A percentile compares a stretch with the other conserved stretches of the same genome.
These are phyloP conservation scores for Cisticola juncidis DNA, from an alignment of 2,113 vertebrate genomes.

Conservation along the genomic window DNA sequence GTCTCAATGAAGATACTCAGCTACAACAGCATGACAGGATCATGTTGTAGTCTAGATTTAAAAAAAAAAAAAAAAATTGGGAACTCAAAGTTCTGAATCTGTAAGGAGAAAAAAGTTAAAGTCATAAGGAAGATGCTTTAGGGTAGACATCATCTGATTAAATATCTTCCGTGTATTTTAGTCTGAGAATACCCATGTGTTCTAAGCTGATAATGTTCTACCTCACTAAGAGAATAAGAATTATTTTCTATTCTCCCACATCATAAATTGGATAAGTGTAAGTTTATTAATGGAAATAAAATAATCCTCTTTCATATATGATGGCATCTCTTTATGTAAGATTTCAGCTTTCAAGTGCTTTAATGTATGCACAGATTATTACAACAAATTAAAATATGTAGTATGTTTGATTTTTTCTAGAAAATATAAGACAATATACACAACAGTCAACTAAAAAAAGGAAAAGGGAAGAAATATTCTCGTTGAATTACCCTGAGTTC, in stretches of 20 bases:
- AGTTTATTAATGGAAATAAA: not conserved
- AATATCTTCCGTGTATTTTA: not conserved
- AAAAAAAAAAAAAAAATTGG: not conserved
- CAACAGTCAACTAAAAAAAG: not conserved
- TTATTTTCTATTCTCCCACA: not conserved
- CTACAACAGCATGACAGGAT: not conserved
- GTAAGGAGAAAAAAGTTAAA: not conserved
- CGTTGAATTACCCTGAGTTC: not conserved
- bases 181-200: not conserved
- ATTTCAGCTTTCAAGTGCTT: not conserved
- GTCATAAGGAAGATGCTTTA: not conserved
- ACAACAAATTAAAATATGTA: not conserved
- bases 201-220: not conserved
- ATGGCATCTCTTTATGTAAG: not conserved
- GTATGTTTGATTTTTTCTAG: not conserved
- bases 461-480: not conserved
- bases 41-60: not conserved
- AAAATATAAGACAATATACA: not conserved
- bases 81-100: not conserved
- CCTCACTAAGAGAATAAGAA: not conserved
- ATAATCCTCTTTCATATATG: not conserved
- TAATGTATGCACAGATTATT: not conserved
- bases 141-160: not conserved
- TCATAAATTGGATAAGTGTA: not conserved
- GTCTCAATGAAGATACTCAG: not conserved